Base-by-base conservation (phyloP, 2,797 vertebrate species). In the Leucoraja ocellata region DNA sequence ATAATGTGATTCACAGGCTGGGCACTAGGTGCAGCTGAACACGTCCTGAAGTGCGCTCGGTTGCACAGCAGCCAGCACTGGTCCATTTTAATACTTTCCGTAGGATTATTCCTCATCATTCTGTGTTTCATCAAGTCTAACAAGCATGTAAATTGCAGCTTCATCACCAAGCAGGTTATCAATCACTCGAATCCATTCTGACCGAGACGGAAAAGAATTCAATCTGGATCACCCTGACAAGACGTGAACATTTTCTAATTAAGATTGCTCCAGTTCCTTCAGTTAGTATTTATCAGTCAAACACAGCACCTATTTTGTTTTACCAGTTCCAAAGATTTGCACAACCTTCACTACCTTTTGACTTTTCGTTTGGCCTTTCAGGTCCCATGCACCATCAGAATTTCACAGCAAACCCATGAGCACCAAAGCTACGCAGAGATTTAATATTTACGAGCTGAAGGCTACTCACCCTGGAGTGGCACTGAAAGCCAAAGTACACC, bases 401-500 rank as follows among this genome's bases (percentile, higher is more conserved):
- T 65, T 86, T 86, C 58, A 65, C 28, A 63, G 46, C 28, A 13
- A 63, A 46, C 46, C 13, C n/a, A n/a, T 28, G 25, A 76, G 74
- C 74, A 78, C 28, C 61, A 32, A 63, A 32, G 46, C 46, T n/a
- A 65, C 4, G 8, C n/a, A 36, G 63, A 36, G 61, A 63, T 32
- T 88, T 68, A 88, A n/a, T 5, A 32, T 88, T 46, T 88, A 28
- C 28, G 16, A 36, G 84, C 61, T 16, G n/a, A 6, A 68, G 61
- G 74, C 36, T 91, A 94, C 97, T 96, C 95, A 97, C 97, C 96
- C 93, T 96, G 0, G 97, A 97, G 94, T 97, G 97, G 94, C 97
- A 97, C 39, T 97, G 96, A 95, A 97, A 97, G 93, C 97, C 97
- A 93, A 97, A 95, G 88, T 96, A 97, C 93, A 97, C 96, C 91